Base-by-base conservation (phyloP, 2,113 vertebrate genomes). In the Porphyrio hochstetteri region DNA sequence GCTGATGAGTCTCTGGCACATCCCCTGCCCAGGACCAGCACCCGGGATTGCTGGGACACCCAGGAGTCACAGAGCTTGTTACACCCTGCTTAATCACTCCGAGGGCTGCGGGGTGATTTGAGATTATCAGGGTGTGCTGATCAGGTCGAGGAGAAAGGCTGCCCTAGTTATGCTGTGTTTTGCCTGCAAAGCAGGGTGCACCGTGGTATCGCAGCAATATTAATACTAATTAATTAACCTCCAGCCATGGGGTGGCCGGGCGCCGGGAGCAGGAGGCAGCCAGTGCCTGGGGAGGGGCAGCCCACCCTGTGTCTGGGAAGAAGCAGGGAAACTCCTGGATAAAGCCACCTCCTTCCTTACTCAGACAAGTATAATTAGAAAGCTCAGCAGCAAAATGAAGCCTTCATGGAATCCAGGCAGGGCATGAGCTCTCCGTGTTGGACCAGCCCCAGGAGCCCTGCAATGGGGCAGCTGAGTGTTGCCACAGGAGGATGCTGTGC, bases 381-480 rank as follows among this genome's bases (percentile, higher is more conserved):
- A 48, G 19, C 7, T 50, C 77, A 46, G 65, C 65, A 38, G 60
- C 65, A 20, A 36, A 59, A 40, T 67, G 55, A 3, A 82, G 42
- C 16, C 57, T 31, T 84, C 56, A 5, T 25, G 85, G 85, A 83
- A 64, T 7, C 29, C 31, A 14, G 72, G 0, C n/a, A 31, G 68
- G 33, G 17, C 28, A 44, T 1, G 15, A 24, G 4, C 48, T 10
- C 64, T 21, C 0, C 15, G 56, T 29, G 0, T 42, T 36, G 5
- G 74, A 24, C 2, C 78, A 42, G 70, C 74, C 50, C 50, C 68
- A 0, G 16, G 74, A 74, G 72, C 74, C 2, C 7, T 6, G 4
- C 0, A 2, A 11, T 0, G 4, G 59, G 61, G 63, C 89, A 88
- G 86, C 16, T 0, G 52, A 21, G 21, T 50, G 0, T 2, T 10